Evolutionary conservation across 1,140 invertebrate genomes (phyloP), one percentile per base, ranked within the genome.

Genomic region (Zelostemma sp.): DNA sequence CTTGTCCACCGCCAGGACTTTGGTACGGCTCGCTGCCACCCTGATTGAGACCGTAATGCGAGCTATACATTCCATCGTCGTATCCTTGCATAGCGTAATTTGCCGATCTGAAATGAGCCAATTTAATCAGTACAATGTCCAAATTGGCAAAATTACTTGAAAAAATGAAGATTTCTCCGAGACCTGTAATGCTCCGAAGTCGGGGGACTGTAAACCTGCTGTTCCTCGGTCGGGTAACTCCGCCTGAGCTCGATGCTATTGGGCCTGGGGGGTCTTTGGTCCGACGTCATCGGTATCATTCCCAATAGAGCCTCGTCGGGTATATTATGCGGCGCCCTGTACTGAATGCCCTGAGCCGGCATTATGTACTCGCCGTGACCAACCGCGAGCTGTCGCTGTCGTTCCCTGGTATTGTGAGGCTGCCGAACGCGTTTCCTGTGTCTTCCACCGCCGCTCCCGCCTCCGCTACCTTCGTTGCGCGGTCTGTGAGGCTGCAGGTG

Each of bases 331-430:
- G 77, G 75, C n/a, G 81, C 62, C 41, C 82, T 72, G 47, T 85
- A 86, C 41, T 85, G 82, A 1, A 86, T 76, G 8, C 74, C 76
- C 25, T 83, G 82, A 5, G 81, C 59, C 11, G 90, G 89, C 92
- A 95, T 95, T 71, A 96, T 91, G 74, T 94, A 93, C 79, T 96
- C 94, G 21, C 94, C 94, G 73, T 94, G 92, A 12, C 91, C 92
- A 14, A 95, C 89, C 1, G 92, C 95, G 33, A 92, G 89, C 76
- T 95, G 92, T 75, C 92, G 87, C 78, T 95, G 93, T 62, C 92
- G 87, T 78, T 96, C 95, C 65, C 93, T 88, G 0, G 95, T 96
- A 66, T 94, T 96, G 76, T 93, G 92, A 18, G 94, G 94, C 63
- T 93, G 91, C 25, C 95, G 88, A 4, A 95, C 93, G 48, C 92